Evolutionary conservation across 2,888 invertebrate genomes (phyloP), one percentile per base, ranked within the genome.

Genomic region (Thysanoteuthis rhombus): DNA sequence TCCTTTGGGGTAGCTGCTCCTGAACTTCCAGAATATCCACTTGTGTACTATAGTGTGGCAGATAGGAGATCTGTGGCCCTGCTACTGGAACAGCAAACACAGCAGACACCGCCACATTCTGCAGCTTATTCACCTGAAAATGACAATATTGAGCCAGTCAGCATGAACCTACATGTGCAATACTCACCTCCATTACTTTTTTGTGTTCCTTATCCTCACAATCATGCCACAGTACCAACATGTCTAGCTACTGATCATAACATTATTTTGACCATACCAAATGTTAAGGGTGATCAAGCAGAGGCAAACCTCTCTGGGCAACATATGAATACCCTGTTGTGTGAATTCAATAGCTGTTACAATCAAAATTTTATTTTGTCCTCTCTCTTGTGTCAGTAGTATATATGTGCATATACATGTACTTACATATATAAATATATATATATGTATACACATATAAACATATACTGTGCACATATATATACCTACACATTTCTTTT

Each of bases 81-180:
- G 32, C 75, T 32, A 75, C 32, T 75, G 10, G 75, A n/a, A 75
- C 75, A 32, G n/a, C 32, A 28, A n/a, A 75, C 32, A 75, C 75
- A n/a, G 75, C 75, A 32, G n/a, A 58, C 28, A 58, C 32, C 8
- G 32, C 58, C 4, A 58, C 32, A 58, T 58, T 10, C 75, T 75
- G n/a, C n/a, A n/a, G 75, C n/a, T 75, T 32, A n/a, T 75, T n/a
- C 75, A 75, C n/a, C 8, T 75, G 32, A 75, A 75, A 75, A 75
- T 75, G 32, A 75, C 75, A 75, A 75, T n/a, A 75, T 10, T 32
- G n/a, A 75, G 32, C 32, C 75, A 75, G n/a, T 75, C 75, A 12
- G n/a, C 75, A n/a, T 75, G 75, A n/a, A 75, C 75, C 75, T 75
- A 75, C 75, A 75, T 75, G 75, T 75, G 75, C 75, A 75, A 75